Evolutionary conservation across 2,888 invertebrate genomes (phyloP).

Genomic region (Ptychoptera albimana): DNA sequence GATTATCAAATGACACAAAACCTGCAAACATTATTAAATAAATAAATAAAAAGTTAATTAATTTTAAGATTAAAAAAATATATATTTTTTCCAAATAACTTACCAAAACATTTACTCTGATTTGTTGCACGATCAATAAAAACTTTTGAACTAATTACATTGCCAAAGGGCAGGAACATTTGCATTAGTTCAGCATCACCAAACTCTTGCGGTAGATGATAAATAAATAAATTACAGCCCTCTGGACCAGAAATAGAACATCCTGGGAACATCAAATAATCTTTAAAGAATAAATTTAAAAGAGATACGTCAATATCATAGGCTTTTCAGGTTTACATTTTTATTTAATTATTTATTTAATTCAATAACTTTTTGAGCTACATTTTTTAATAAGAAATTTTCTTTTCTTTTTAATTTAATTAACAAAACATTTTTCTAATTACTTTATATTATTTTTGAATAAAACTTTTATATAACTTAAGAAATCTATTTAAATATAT

Average conservation of each 20-base stretch:
- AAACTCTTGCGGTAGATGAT: constrained; percentile 99
- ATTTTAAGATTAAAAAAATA: not conserved
- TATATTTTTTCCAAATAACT: constrained; percentile 27
- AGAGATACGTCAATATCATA: constrained; percentile 12
- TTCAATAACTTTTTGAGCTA: too few species aligned
- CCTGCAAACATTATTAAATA: constrained; percentile 38
- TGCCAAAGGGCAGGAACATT: constrained; percentile 99
- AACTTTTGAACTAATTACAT: constrained; percentile 99
- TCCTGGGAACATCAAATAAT: constrained; percentile 62
- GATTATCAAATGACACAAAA: constrained; percentile 99
- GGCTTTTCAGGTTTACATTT: too few species aligned
- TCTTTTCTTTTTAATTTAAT: too few species aligned
- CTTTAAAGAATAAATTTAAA: constrained; percentile 44
- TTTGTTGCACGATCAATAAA: constrained; percentile 99
- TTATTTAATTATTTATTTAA: too few species aligned
- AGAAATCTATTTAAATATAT: too few species aligned
- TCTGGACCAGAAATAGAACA: constrained; percentile 96
- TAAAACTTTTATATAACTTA: too few species aligned
- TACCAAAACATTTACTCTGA: constrained; percentile 99
- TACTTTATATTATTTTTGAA: too few species aligned
- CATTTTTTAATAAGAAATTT: too few species aligned
- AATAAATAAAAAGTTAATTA: constrained; percentile 1
- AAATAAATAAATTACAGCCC: constrained; percentile 99
- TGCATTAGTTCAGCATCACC: constrained; percentile 98
- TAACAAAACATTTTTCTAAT: too few species aligned